These are phyloP conservation scores for Patella depressa DNA, from an alignment of 2,888 invertebrate genomes.

Conservation along the genomic window DNA sequence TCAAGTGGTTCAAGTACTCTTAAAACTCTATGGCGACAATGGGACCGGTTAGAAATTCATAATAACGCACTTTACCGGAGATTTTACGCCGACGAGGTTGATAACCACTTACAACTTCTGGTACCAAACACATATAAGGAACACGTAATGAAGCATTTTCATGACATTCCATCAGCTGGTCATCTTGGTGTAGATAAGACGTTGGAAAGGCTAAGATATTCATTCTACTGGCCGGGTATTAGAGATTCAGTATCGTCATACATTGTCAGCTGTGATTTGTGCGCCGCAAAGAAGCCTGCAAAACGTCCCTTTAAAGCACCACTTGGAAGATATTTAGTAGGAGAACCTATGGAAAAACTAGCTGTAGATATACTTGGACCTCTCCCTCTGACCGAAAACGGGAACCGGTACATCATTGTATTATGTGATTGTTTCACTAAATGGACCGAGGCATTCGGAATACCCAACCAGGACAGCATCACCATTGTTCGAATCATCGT, in stretches of 20 bases:
- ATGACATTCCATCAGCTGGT: slow-evolving; percentile 23
- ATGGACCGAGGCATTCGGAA: slow-evolving; percentile 24
- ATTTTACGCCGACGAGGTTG: neutral
- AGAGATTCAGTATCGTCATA: neutral
- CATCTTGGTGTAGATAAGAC: slow-evolving; percentile 19
- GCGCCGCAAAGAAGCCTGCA: neutral
- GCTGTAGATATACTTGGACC: slow-evolving; percentile 20
- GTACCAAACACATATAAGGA: neutral
- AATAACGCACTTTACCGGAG: neutral
- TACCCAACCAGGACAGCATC: slow-evolving; percentile 16
- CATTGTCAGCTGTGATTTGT: neutral
- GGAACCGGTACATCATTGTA: slow-evolving; percentile 20
- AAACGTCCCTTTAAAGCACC: slow-evolving; percentile 8
- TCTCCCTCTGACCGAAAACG: slow-evolving; percentile 13
- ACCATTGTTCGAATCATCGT: slow-evolving; percentile 20
- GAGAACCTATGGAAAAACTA: slow-evolving; percentile 21
- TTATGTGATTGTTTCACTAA: slow-evolving; percentile 23
- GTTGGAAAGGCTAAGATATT: slow-evolving; percentile 6
- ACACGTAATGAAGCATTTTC: slow-evolving; percentile 7
- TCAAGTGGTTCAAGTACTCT: neutral
- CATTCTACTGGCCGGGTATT: slow-evolving; percentile 20
- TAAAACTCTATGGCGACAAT: neutral
- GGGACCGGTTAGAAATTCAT: neutral
- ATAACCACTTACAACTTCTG: neutral
- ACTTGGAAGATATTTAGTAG: neutral